Percentiles rank a stretch among this genome's conserved stretches.
Conservation (phyloP, 2,888 invertebrate genomes). For the Bimastos eiseni region DNA sequence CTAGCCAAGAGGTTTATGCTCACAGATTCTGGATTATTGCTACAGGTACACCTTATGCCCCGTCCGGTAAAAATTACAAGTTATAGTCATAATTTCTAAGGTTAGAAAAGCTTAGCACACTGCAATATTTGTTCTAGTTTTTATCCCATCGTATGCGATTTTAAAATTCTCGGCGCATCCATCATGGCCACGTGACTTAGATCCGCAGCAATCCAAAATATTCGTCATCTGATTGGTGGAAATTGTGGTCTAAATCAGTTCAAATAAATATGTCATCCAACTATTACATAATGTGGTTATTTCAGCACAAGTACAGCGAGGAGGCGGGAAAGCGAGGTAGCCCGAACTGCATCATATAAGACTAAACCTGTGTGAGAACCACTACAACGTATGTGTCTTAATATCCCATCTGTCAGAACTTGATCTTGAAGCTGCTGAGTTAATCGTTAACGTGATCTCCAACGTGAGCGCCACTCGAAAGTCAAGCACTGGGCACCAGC, state of each 20-base stretch:
- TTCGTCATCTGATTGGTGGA: not conserved
- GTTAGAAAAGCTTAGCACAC: not conserved
- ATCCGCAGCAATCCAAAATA: not conserved
- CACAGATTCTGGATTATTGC: not conserved
- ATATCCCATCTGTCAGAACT: too few relatives aligned
- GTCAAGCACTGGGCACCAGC: too few relatives aligned
- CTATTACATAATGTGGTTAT: not conserved
- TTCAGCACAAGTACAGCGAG: not conserved
- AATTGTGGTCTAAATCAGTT: not conserved
- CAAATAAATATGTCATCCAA: slow-evolving; percentile 3
- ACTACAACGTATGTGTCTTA: too few relatives aligned
- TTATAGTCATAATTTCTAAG: too few relatives aligned
- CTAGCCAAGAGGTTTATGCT: not conserved
- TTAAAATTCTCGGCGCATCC: not conserved
- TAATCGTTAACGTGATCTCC: too few relatives aligned
- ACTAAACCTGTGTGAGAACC: too few relatives aligned
- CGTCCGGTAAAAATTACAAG: too few relatives aligned
- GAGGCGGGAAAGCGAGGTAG: too few relatives aligned
- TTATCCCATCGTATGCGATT: not conserved
- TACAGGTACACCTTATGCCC: too few relatives aligned
- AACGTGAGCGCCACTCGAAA: too few relatives aligned
- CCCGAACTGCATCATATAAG: too few relatives aligned
- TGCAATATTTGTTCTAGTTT: not conserved
- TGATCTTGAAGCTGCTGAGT: too few relatives aligned
- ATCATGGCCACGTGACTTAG: not conserved